Conservation (phyloP, 2,113 vertebrate species). For the Arothron firmamentum region DNA sequence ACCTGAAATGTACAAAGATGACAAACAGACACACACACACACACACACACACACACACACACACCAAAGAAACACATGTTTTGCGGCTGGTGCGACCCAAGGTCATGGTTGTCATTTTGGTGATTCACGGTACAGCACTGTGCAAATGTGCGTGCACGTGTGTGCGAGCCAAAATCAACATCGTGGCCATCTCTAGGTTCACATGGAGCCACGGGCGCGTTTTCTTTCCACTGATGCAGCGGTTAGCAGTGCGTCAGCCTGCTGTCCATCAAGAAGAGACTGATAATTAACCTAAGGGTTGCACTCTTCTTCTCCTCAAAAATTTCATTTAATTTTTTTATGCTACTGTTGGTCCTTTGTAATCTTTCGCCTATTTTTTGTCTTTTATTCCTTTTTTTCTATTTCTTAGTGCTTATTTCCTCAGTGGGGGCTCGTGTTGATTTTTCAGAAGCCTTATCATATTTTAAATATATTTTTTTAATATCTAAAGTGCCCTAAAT, state of each 20-base stretch:
- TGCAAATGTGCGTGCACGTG: slow-evolving; percentile 30
- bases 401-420: not conserved
- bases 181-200: slow-evolving; percentile 50
- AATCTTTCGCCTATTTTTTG: not conserved
- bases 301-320: not conserved
- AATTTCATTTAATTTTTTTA: not conserved
- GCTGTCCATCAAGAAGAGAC: slow-evolving; percentile 41
- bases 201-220: slow-evolving; percentile 39
- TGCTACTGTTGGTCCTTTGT: too few relatives aligned
- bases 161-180: slow-evolving; percentile 71
- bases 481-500: too few relatives aligned
- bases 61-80: slow-evolving; percentile 35
- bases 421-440: too few relatives aligned
- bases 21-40: slow-evolving; percentile 51
- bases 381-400: not conserved
- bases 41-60: slow-evolving; percentile 32
- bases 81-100: slow-evolving; percentile 28
- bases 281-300: slow-evolving; percentile 45
- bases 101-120: slow-evolving; percentile 49
- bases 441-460: too few relatives aligned
- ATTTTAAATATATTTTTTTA: too few relatives aligned
- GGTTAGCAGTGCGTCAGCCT: slow-evolving; percentile 60
- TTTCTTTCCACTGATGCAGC: slow-evolving; percentile 67
- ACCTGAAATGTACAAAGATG: slow-evolving; percentile 40
- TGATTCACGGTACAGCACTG: slow-evolving; percentile 39